Conservation (phyloP, 1,140 invertebrate genomes). For the Drosophila watanabei region DNA sequence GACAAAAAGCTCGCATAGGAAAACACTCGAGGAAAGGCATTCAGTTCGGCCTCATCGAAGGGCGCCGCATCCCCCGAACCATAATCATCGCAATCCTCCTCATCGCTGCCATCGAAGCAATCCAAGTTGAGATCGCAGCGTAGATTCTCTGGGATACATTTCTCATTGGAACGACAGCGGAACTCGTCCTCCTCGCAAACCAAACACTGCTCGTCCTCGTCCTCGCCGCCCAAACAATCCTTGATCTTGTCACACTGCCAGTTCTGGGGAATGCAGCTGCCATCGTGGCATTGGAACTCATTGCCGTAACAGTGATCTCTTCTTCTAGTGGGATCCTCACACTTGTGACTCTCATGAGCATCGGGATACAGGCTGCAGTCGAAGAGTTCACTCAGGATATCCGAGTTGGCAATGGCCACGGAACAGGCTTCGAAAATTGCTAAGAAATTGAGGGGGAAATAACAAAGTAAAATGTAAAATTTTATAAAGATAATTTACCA, state of each 20-base stretch:
- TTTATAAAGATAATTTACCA: neutral
- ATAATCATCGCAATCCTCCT: slow-evolving; percentile 87
- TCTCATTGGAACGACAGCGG: slow-evolving; percentile 87
- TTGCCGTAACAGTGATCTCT: slow-evolving; percentile 87
- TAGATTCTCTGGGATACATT: slow-evolving; percentile 90
- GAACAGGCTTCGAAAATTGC: slow-evolving; percentile 88
- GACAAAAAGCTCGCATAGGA: slow-evolving; percentile 78
- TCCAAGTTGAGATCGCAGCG: slow-evolving; percentile 93
- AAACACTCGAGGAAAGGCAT: slow-evolving; percentile 76
- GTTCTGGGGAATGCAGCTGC: slow-evolving; percentile 88
- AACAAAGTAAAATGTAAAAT: too few species aligned
- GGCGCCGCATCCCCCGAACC: slow-evolving; percentile 55
- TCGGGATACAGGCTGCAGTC: slow-evolving; percentile 88
- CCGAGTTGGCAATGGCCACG: slow-evolving; percentile 87
- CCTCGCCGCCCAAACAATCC: slow-evolving; percentile 89
- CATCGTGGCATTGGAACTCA: slow-evolving; percentile 89
- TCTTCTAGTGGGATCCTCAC: slow-evolving; percentile 77
- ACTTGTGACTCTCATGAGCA: slow-evolving; percentile 85
- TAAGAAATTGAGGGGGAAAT: slow-evolving; percentile 33
- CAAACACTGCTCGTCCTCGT: slow-evolving; percentile 88
- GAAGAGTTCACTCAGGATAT: slow-evolving; percentile 87
- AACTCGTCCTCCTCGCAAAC: slow-evolving; percentile 87
- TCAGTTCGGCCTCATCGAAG: slow-evolving; percentile 72
- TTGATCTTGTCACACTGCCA: slow-evolving; percentile 89
- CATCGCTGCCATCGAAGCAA: slow-evolving; percentile 93